phyloP scores from a whole-genome alignment of 2,797 vertebrate species.

The Coluber constrictor region DNA sequence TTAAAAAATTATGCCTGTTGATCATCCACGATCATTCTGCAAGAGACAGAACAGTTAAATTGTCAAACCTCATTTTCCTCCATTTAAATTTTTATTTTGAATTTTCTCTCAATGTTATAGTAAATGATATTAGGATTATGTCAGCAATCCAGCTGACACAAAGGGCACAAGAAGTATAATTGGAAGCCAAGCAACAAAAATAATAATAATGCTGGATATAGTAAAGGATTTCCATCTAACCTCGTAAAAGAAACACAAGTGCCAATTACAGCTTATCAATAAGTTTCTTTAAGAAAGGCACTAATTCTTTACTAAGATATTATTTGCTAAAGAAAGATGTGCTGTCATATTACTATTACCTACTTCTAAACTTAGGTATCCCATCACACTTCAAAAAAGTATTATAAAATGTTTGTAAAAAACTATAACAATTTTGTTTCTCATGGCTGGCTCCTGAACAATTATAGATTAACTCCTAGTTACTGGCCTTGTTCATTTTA shows the following conservation, averaged over 20 bases:
- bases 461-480: neutral
- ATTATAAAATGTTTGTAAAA: neutral
- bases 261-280: neutral
- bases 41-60: neutral
- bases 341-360: neutral
- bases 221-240: slow-evolving; percentile 11
- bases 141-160: neutral
- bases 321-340: slow-evolving; percentile 17
- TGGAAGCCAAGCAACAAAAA: neutral
- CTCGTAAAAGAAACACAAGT: neutral
- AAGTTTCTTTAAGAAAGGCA: slow-evolving; percentile 18
- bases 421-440: slow-evolving; percentile 1
- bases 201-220: neutral
- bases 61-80: neutral
- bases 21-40: neutral
- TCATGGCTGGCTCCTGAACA: neutral
- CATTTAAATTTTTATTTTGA: neutral
- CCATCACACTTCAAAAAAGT: neutral
- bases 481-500: neutral
- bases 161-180: neutral
- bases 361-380: neutral
- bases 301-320: neutral
- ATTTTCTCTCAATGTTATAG: neutral
- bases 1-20: neutral
- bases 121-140: neutral